Conservation (phyloP, 2,113 vertebrate genomes). For the Antidorcas marsupialis region DNA sequence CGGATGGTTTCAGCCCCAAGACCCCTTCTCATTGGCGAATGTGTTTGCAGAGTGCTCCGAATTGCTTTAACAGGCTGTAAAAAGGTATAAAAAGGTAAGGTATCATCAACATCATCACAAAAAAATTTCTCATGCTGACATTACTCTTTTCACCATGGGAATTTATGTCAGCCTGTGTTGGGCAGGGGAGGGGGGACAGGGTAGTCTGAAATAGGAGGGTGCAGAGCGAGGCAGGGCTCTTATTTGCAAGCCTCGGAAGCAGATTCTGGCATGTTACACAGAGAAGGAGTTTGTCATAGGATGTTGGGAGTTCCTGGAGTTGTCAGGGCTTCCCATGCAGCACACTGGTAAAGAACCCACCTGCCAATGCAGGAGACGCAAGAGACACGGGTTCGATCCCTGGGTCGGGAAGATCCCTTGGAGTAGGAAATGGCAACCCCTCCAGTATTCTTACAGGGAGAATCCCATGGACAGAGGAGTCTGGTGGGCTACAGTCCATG, state of each 20-base stretch:
- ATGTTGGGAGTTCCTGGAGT: fast-evolving
- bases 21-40: neutral
- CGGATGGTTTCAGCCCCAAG: neutral
- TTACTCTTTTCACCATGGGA: fast-evolving
- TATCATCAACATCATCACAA: neutral
- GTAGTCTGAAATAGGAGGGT: fast-evolving
- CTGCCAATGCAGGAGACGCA: neutral
- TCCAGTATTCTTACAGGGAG: neutral
- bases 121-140: neutral
- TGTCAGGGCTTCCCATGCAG: neutral
- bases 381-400: neutral
- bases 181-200: neutral
- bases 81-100: neutral
- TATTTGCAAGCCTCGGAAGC: fast-evolving
- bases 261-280: neutral
- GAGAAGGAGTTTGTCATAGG: neutral
- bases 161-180: neutral
- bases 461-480: neutral
- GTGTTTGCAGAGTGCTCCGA: neutral
- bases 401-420: neutral
- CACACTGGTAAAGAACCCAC: neutral
- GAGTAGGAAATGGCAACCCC: neutral
- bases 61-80: neutral
- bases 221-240: neutral
- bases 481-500: neutral